These are phyloP conservation scores for Sebastolobus altivelis DNA, from an alignment of 2,797 vertebrate genomes.

Conservation along the genomic window DNA sequence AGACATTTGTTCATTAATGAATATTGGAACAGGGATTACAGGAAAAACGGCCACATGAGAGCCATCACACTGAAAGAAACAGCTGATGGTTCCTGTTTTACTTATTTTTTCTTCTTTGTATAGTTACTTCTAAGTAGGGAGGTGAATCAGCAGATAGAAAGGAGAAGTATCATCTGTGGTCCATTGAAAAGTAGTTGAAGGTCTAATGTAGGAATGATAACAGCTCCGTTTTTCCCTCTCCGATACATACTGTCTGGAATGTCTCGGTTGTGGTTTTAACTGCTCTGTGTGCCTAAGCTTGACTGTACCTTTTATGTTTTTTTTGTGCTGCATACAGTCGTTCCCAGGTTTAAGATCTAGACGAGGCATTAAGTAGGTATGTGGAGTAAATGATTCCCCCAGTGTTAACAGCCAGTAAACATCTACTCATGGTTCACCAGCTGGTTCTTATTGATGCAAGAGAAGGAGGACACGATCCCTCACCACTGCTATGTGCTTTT, in stretches of 20 bases:
- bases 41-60: background rate
- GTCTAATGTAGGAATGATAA: background rate
- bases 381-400: conserved; percentile 38
- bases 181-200: background rate
- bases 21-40: background rate
- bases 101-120: background rate
- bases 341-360: conserved; percentile 13
- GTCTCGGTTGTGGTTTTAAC: conserved; percentile 6
- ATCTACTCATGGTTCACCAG: conserved; percentile 20
- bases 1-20: background rate
- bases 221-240: conserved; percentile 9
- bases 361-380: conserved; percentile 28
- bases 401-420: conserved; percentile 44
- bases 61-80: background rate
- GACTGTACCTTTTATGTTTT: background rate
- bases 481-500: conserved; percentile 13
- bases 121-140: background rate
- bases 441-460: conserved; percentile 46
- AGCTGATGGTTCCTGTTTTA: background rate
- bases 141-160: conserved; percentile 7
- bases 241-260: conserved; percentile 8
- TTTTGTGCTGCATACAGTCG: background rate
- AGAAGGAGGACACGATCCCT: conserved; percentile 2
- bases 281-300: background rate
- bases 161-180: background rate